Percentiles rank a stretch among this genome's conserved stretches.
phyloP scores from a whole-genome alignment of 1,140 invertebrate genomes.

The Kradibia gibbosae region DNA sequence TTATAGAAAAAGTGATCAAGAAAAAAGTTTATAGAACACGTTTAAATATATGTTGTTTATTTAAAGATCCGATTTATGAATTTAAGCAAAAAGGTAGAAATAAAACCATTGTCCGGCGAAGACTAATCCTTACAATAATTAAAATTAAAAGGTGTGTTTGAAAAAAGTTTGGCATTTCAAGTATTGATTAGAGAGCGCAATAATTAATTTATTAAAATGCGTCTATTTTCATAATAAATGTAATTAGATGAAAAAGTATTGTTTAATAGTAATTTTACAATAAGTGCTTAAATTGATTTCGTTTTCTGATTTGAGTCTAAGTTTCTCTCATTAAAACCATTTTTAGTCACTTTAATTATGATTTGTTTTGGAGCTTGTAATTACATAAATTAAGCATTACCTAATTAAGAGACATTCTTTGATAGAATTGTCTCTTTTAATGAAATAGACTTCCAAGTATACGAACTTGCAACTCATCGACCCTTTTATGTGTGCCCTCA shows the following conservation, averaged over 20 bases:
- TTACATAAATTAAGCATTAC: neutral
- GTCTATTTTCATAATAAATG: neutral
- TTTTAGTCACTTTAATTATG: neutral
- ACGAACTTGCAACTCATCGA: neutral
- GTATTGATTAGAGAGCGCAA: neutral
- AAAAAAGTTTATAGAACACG: neutral
- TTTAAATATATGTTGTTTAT: too few species aligned
- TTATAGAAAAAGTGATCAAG: neutral
- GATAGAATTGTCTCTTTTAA: neutral
- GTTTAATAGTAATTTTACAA: neutral
- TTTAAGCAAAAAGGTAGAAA: neutral
- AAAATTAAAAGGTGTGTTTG: conserved; percentile 24
- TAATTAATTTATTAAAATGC: conserved; percentile 6
- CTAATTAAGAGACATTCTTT: neutral
- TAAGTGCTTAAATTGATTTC: neutral
- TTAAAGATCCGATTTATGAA: neutral
- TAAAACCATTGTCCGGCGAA: neutral
- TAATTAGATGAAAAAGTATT: neutral
- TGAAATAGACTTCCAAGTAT: neutral
- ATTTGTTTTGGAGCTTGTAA: neutral
- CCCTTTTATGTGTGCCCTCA: neutral
- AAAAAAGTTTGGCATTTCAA: neutral
- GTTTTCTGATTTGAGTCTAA: neutral
- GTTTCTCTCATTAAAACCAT: neutral
- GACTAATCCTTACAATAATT: neutral